Percentiles rank a stretch among this genome's conserved stretches.
Conservation (phyloP, 2,888 invertebrate genomes). For the Drosophila maculinotata region DNA sequence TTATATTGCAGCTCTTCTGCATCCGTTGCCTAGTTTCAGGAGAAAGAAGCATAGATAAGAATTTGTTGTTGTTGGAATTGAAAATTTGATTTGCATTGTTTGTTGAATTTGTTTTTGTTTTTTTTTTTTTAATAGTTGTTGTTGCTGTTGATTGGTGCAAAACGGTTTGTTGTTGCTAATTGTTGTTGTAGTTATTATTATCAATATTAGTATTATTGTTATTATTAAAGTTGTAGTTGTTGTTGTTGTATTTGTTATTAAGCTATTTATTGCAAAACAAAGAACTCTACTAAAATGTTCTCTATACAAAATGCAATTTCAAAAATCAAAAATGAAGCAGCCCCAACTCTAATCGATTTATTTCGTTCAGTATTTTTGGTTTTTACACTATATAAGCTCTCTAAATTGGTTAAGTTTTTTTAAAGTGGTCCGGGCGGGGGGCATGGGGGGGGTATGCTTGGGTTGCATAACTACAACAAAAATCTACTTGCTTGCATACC, state of each 20-base stretch:
- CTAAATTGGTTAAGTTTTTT: slow-evolving; percentile 16
- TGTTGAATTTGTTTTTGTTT: slow-evolving; percentile 11
- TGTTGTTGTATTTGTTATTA: slow-evolving; percentile 26
- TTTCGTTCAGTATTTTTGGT: slow-evolving; percentile 18
- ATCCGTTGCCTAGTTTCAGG: slow-evolving; percentile 81
- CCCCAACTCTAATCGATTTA: slow-evolving; percentile 36
- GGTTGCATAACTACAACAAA: slow-evolving; percentile 44
- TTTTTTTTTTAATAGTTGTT: slow-evolving; percentile 20
- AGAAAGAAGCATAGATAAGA: slow-evolving; percentile 76
- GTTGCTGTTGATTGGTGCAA: slow-evolving; percentile 37
- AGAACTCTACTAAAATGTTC: slow-evolving; percentile 47
- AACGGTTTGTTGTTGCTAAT: slow-evolving; percentile 26
- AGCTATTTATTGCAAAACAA: slow-evolving; percentile 39
- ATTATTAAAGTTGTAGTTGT: slow-evolving; percentile 29
- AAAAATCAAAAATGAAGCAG: slow-evolving; percentile 52
- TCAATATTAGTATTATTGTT: slow-evolving; percentile 20
- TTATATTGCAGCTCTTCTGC: slow-evolving; percentile 86
- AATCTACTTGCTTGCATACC: slow-evolving; percentile 39
- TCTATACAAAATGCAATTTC: slow-evolving; percentile 58
- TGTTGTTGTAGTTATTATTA: slow-evolving; percentile 17
- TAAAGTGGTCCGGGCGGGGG: background rate
- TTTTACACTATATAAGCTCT: slow-evolving; percentile 23
- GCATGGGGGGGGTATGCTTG: background rate
- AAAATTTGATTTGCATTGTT: slow-evolving; percentile 39
- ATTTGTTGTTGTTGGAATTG: slow-evolving; percentile 43